A percentile compares a stretch with the other conserved stretches of the same genome.
These are phyloP conservation scores for Poecilia velifera DNA, from an alignment of 2,797 vertebrate species.

Conservation along the genomic window DNA sequence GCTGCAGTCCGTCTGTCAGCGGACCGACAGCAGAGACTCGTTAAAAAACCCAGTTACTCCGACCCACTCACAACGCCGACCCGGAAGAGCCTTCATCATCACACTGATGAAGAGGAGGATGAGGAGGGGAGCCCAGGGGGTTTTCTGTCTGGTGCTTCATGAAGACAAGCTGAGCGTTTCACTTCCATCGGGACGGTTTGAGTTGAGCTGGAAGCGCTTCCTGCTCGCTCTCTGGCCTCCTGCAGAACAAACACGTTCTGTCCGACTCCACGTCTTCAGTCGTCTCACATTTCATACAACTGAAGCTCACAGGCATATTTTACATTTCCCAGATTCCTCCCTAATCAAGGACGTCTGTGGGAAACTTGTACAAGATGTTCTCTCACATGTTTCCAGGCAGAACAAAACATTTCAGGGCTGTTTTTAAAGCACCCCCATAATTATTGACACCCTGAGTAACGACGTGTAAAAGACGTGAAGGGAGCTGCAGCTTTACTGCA, in stretches of 20 bases:
- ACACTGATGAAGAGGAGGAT: neutral
- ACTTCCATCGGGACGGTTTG: neutral
- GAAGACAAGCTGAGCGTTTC: neutral
- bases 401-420: neutral
- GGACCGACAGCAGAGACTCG: constrained; percentile 13
- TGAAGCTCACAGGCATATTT: neutral
- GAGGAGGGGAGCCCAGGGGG: neutral
- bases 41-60: constrained; percentile 18
- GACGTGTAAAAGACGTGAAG: neutral
- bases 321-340: constrained; percentile 4
- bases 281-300: neutral
- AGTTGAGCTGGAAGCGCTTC: neutral
- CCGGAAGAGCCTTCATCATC: neutral
- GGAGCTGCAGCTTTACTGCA: neutral
- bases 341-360: neutral
- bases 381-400: neutral
- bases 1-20: constrained; percentile 49
- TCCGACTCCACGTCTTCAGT: neutral
- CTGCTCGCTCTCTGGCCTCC: neutral
- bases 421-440: neutral
- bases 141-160: neutral
- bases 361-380: neutral
- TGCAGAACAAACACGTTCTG: neutral
- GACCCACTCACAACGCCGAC: constrained; percentile 4
- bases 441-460: neutral